Evolutionary conservation across 2,888 invertebrate genomes (phyloP).

Genomic region (Himalopsyche anomala): DNA sequence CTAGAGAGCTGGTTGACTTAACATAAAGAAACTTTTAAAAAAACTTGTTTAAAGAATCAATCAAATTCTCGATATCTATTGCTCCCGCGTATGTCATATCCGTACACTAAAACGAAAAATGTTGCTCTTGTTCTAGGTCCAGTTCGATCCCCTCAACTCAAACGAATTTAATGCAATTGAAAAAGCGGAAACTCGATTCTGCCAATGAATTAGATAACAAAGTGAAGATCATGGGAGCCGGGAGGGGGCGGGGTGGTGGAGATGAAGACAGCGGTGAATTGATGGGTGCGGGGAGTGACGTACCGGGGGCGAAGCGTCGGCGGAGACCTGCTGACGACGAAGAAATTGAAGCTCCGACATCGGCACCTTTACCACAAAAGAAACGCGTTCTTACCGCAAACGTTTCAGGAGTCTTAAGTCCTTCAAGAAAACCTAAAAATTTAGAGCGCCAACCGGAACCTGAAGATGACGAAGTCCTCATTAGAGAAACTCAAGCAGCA

Average conservation of each 20-base stretch:
- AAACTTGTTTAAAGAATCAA: not conserved
- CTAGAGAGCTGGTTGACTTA: conserved; percentile 22
- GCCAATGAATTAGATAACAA: conserved; percentile 77
- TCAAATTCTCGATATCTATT: conserved; percentile 12
- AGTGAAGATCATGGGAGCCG: conserved; percentile 71
- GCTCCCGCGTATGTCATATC: conserved; percentile 54
- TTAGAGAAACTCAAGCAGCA: conserved; percentile 92
- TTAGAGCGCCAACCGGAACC: conserved; percentile 70
- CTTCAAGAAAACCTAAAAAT: conserved; percentile 69
- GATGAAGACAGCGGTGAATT: conserved; percentile 76
- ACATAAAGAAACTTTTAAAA: not conserved
- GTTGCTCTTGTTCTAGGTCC: conserved; percentile 75
- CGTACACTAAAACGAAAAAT: conserved; percentile 66
- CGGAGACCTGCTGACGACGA: conserved; percentile 72
- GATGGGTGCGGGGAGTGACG: conserved; percentile 74
- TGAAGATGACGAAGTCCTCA: conserved; percentile 88
- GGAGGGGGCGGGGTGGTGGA: conserved; percentile 69
- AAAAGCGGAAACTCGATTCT: conserved; percentile 83
- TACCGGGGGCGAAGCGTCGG: conserved; percentile 69
- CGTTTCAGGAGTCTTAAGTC: conserved; percentile 71
- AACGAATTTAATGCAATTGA: conserved; percentile 81
- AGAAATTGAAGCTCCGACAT: conserved; percentile 70
- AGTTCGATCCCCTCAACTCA: conserved; percentile 76
- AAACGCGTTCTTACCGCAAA: conserved; percentile 72
- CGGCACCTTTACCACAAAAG: conserved; percentile 77